Evolutionary conservation across 1,140 invertebrate species (phyloP).

Genomic region (Diorhabda carinulata): DNA sequence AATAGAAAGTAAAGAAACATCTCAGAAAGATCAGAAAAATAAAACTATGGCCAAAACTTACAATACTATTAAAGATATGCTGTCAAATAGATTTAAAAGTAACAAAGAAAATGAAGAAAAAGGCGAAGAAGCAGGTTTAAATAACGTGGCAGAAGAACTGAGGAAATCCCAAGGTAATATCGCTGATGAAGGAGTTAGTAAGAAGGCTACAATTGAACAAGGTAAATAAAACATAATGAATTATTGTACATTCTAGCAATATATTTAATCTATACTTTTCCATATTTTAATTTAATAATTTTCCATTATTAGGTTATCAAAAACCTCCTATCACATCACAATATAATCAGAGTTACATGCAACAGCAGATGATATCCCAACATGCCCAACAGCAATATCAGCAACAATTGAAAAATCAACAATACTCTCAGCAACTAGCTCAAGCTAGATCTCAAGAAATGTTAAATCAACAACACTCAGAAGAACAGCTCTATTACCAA

Average conservation of each 20-base stretch:
- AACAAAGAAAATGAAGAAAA: constrained; percentile 55
- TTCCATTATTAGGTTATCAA: constrained; percentile 23
- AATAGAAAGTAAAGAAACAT: constrained; percentile 53
- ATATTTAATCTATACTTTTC: neutral
- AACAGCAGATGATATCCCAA: constrained; percentile 53
- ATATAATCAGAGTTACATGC: constrained; percentile 57
- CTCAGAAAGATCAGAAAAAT: constrained; percentile 53
- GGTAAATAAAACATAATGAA: constrained; percentile 26
- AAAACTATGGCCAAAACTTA: constrained; percentile 72
- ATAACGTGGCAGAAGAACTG: constrained; percentile 60
- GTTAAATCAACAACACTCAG: constrained; percentile 48
- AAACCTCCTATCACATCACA: constrained; percentile 52
- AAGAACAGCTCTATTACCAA: constrained; percentile 47
- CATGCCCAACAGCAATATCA: constrained; percentile 48
- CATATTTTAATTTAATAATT: neutral
- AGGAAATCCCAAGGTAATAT: constrained; percentile 52
- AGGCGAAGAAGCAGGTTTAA: constrained; percentile 55
- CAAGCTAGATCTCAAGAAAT: constrained; percentile 56
- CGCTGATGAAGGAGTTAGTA: constrained; percentile 47
- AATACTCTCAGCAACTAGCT: constrained; percentile 46
- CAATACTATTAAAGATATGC: constrained; percentile 79
- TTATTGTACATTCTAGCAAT: neutral
- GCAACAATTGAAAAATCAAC: constrained; percentile 40
- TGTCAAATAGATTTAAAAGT: constrained; percentile 73
- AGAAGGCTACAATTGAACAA: constrained; percentile 49